Evolutionary conservation across 2,888 invertebrate genomes (phyloP), one percentile per base, ranked within the genome.

Genomic region (Nomada ruficornis): DNA sequence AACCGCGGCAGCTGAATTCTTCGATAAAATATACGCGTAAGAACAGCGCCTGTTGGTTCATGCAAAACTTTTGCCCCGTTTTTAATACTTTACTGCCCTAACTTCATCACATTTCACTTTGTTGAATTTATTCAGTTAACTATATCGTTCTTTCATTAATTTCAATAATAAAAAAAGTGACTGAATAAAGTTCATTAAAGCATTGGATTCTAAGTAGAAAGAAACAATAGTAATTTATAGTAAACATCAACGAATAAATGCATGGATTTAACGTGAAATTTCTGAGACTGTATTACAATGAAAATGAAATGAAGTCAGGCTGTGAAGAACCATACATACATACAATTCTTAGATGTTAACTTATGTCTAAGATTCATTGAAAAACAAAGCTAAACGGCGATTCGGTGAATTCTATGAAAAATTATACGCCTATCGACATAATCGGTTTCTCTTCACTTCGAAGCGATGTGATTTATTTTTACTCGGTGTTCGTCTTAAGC

Each of bases 21-120:
- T 54, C 64, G 73, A 83, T 75, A 77, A 81, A 85, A 76, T 74
- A 77, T 72, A 70, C 65, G 59, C 74, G 69, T 52, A 69, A 80
- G 69, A 79, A 78, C 86, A 75, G 73, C 77, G 82, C 62, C 75
- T 59, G 67, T 83, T 80, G 83, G 77, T 88, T 79, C 83, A 81
- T 86, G 83, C 81, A 80, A 85, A 80, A 86, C 70, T 62, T 13
- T 42, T 55, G 1, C 44, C 15, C 55, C 47, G 18, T 44, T 72
- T 36, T 64, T 64, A 79, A 76, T 65, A 72, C 79, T 62, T 67
- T 65, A 29, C 72, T 63, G 20, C 60, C 36, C 47, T 18, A 47
- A 9, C 23, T 18, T 36, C 18, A 62, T 13, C 23, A 2, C 4
- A 0, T 18, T 7, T 18, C 47, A 1, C 2, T n/a, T 63, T n/a